Conservation (phyloP, 2,888 invertebrate genomes). For the Caenorhabditis panamensis region DNA sequence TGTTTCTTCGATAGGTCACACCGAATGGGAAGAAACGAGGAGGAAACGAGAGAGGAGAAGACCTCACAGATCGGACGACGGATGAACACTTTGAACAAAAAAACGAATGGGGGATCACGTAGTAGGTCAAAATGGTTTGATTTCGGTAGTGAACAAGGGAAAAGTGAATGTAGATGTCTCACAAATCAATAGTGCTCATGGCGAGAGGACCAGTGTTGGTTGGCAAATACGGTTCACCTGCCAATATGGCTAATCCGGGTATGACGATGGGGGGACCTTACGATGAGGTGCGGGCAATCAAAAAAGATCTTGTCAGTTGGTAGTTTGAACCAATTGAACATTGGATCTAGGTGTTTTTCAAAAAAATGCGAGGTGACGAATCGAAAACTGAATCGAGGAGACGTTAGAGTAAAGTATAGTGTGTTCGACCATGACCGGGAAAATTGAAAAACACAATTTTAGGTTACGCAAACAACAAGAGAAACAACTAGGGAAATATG, state of each 20-base stretch:
- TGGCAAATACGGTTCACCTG: not conserved
- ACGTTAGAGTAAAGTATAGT: not conserved
- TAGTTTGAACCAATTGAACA: not conserved
- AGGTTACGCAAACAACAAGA: constrained; percentile 52
- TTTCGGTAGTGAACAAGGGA: not conserved
- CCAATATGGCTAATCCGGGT: not conserved
- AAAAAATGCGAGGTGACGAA: too few species aligned
- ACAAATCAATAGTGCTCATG: not conserved
- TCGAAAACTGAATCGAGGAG: too few species aligned
- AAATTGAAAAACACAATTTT: not conserved
- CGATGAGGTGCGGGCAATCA: not conserved
- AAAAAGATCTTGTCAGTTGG: not conserved
- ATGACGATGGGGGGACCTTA: too few species aligned
- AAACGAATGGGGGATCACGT: not conserved
- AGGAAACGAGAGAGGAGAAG: not conserved
- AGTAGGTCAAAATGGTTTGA: constrained; percentile 3
- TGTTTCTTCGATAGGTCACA: constrained; percentile 43
- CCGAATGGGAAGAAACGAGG: not conserved
- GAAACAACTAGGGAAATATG: not conserved
- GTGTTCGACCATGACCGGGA: not conserved
- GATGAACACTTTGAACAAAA: constrained; percentile 5
- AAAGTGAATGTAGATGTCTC: not conserved
- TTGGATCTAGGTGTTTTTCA: too few species aligned
- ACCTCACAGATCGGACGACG: constrained; percentile 26
- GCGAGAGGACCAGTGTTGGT: not conserved